Conservation (phyloP, 2,888 invertebrate genomes). For the Ophioninae sp. region DNA sequence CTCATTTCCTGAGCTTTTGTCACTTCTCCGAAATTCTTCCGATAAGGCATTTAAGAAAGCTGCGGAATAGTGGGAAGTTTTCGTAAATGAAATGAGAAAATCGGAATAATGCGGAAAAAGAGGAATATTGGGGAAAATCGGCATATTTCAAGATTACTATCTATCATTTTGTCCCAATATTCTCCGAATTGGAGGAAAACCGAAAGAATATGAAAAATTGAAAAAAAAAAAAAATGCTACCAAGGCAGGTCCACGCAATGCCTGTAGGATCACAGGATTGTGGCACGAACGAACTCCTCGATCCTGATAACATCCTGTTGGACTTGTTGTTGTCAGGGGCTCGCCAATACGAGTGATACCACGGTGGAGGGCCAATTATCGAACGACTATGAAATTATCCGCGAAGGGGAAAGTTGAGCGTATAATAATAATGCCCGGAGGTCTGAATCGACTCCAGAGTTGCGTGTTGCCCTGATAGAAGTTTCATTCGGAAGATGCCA, state of each 20-base stretch:
- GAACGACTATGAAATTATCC: conserved; percentile 64
- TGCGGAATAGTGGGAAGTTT: too few relatives aligned
- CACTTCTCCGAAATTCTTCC: too few relatives aligned
- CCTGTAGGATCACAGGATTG: conserved; percentile 59
- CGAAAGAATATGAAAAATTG: not conserved
- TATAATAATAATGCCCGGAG: conserved; percentile 65
- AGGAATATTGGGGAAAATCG: too few relatives aligned
- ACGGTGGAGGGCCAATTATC: conserved; percentile 69
- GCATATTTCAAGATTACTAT: too few relatives aligned
- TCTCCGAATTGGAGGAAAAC: too few relatives aligned
- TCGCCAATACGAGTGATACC: conserved; percentile 73
- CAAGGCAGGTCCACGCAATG: conserved; percentile 40
- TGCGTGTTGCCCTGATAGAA: conserved; percentile 76
- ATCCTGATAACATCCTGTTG: conserved; percentile 75
- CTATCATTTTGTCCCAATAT: too few relatives aligned
- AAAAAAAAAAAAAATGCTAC: not conserved
- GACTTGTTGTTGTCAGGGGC: conserved; percentile 77
- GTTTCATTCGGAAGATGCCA: conserved; percentile 79
- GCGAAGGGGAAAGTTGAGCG: conserved; percentile 67
- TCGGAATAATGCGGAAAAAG: too few relatives aligned
- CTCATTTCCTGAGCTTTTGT: too few relatives aligned
- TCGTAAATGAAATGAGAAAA: too few relatives aligned
- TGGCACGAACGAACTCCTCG: conserved; percentile 65
- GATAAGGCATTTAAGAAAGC: too few relatives aligned
- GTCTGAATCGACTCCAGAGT: conserved; percentile 67